These are phyloP conservation scores for Bombus polaris DNA, from an alignment of 1,140 invertebrate species.

Conservation along the genomic window DNA sequence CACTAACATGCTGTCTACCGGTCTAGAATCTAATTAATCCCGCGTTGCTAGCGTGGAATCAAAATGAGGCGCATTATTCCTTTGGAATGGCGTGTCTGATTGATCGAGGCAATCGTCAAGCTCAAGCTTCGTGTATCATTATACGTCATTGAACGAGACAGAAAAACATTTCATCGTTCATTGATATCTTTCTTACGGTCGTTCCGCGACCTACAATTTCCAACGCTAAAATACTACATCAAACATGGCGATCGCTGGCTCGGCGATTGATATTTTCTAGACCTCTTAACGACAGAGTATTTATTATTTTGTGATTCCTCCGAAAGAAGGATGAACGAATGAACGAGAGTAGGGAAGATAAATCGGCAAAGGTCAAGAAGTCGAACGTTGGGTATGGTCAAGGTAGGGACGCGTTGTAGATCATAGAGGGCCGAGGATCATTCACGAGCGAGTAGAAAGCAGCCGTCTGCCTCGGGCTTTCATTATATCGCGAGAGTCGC, in stretches of 20 bases:
- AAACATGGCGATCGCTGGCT: accelerated
- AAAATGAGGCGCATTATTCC: background rate
- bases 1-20: background rate
- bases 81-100: background rate
- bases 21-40: constrained; percentile 32
- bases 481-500: constrained; percentile 64
- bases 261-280: background rate
- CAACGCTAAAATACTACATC: background rate
- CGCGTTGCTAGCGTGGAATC: background rate
- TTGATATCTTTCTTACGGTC: background rate
- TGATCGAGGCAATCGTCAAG: background rate
- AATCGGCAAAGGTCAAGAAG: background rate
- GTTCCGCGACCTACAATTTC: background rate
- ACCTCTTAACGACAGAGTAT: background rate
- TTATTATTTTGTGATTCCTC: background rate
- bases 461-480: constrained; percentile 68
- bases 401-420: constrained; percentile 24
- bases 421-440: constrained; percentile 52
- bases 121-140: background rate
- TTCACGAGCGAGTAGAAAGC: constrained; percentile 51
- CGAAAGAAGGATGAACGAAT: background rate
- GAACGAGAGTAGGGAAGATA: background rate
- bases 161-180: background rate
- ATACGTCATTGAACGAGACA: background rate
- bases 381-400: constrained; percentile 44